A percentile compares a stretch with the other conserved stretches of the same genome.
These are phyloP conservation scores for Mya arenaria DNA, from an alignment of 1,140 invertebrate species.

Conservation along the genomic window DNA sequence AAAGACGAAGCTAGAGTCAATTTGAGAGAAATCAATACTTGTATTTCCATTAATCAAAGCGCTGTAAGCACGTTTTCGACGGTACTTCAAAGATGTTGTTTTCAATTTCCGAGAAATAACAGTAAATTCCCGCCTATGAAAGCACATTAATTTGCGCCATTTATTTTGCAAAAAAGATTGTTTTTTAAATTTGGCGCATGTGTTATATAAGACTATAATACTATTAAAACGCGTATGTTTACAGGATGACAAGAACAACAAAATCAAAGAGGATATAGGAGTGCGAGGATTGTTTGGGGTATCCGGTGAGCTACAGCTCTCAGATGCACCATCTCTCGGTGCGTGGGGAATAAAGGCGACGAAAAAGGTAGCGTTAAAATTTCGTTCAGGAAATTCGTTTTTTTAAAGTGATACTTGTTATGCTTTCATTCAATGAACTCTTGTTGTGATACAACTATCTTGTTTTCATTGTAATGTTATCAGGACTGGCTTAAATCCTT, in stretches of 20 bases:
- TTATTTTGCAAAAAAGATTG: too few relatives aligned
- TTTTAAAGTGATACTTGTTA: neutral
- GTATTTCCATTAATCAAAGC: too few relatives aligned
- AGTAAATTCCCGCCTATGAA: too few relatives aligned
- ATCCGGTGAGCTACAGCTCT: constrained; percentile 24
- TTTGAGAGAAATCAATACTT: neutral
- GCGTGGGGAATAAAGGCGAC: constrained; percentile 8
- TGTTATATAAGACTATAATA: neutral
- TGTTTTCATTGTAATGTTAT: neutral
- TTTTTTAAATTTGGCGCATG: too few relatives aligned
- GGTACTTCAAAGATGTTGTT: too few relatives aligned
- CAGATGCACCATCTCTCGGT: constrained; percentile 3
- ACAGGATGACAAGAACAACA: constrained; percentile 6
- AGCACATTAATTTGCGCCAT: too few relatives aligned
- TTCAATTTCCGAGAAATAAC: too few relatives aligned
- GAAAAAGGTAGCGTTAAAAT: neutral
- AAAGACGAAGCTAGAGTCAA: neutral
- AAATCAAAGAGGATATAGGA: constrained; percentile 4
- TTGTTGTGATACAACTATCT: neutral
- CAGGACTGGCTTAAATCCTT: neutral
- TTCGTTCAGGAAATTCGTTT: neutral
- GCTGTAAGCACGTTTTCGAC: too few relatives aligned
- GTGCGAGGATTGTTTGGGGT: neutral
- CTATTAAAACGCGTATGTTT: neutral
- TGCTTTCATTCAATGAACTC: neutral